Evolutionary conservation across 2,888 invertebrate species (phyloP), one percentile per base, ranked within the genome.

Genomic region (Tenthredo livida): DNA sequence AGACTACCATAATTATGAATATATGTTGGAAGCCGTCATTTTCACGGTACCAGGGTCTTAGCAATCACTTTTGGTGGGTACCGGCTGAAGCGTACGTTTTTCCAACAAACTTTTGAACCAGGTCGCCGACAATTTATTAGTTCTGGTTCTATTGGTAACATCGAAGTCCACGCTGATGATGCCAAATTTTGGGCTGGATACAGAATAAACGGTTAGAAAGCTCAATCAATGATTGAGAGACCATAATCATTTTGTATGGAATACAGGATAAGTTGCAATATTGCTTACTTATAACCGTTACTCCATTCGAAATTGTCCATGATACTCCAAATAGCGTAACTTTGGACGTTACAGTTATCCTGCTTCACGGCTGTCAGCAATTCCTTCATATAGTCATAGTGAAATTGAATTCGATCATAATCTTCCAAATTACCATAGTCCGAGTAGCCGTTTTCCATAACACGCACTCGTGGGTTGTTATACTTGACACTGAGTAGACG

Each of bases 221-320:
- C 17, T 73, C 82, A 73, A 80, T 85, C 75, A 80, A 85, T 33
- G 29, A 67, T 12, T 12, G n/a, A n/a, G 43, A 72, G 43, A 2
- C 21, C n/a, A 43, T 21, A 6, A 73, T 12, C 10, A 17, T 73
- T 17, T 17, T n/a, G 33, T 33, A 9, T 17, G 50, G 7, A 15
- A 50, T 4, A 21, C 1, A 25, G 29, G 1, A 17, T 21, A n/a
- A 54, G 29, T 17, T 15, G 10, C 10, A n/a, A 9, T 29, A 54
- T 21, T 85, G 95, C 95, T 95, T 94, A 96, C 95, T 95, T 95
- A 90, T 95, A 97, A 40, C 97, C 97, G 65, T 94, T 94, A 86
- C 85, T 72, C 94, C 94, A 94, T 89, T 94, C 94, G 86, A 94
- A 94, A 87, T 94, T 94, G 87, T 95, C 94, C 87, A 94, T 87